These are phyloP conservation scores for Momotus momota DNA, from an alignment of 2,797 vertebrate genomes.

Conservation along the genomic window DNA sequence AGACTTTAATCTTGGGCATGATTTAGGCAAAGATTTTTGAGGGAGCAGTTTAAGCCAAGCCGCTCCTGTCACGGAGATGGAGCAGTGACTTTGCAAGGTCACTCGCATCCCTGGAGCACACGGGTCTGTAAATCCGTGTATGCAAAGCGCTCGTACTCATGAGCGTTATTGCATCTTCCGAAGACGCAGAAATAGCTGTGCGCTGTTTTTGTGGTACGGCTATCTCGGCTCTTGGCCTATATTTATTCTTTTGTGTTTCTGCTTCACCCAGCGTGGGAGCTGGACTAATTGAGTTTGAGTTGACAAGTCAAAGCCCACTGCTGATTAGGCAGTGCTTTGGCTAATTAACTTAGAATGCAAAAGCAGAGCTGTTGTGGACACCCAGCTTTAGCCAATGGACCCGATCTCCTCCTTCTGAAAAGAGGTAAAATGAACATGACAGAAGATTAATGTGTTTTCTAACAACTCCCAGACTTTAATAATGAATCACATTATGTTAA, in stretches of 20 bases:
- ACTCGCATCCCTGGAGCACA: background rate
- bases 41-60: background rate
- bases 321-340: conserved; percentile 31
- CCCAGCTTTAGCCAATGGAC: background rate
- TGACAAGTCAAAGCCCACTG: background rate
- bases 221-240: background rate
- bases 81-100: background rate
- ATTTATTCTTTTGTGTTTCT: background rate
- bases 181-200: background rate
- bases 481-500: conserved; percentile 19
- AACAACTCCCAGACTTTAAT: conserved; percentile 27
- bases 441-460: conserved; percentile 48
- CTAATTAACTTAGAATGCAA: conserved; percentile 46
- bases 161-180: background rate
- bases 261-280: background rate
- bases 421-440: background rate
- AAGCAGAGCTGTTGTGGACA: background rate
- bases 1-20: background rate
- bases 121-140: background rate
- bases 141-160: rapidly evolving
- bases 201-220: background rate
- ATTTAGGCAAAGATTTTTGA: background rate
- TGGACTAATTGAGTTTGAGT: conserved; percentile 43
- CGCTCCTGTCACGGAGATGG: rapidly evolving
- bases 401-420: conserved; percentile 19